Evolutionary conservation across 2,113 vertebrate species (phyloP).

Genomic region (Xiphorhynchus elegans): DNA sequence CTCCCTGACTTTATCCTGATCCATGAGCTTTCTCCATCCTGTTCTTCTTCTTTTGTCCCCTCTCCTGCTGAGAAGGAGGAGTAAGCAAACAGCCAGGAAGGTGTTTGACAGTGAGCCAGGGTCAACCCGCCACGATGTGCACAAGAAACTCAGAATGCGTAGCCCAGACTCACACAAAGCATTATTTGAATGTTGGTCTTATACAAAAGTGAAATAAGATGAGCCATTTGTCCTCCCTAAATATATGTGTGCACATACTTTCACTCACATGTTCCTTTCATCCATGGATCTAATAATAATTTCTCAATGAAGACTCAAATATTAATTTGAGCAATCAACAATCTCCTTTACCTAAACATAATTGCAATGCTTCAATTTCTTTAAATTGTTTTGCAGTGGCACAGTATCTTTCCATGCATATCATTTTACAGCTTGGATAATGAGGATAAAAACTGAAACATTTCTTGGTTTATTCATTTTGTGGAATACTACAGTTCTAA

Average conservation of each 20-base stretch:
- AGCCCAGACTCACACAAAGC: neutral
- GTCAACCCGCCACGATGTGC: rapidly evolving
- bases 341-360: neutral
- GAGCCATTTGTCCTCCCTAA: neutral
- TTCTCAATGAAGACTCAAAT: neutral
- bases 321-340: neutral
- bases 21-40: neutral
- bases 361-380: neutral
- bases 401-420: neutral
- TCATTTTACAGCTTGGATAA: neutral
- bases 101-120: neutral
- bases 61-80: neutral
- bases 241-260: rapidly evolving
- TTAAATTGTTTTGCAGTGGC: neutral
- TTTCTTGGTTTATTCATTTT: neutral
- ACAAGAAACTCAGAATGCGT: neutral
- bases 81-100: neutral
- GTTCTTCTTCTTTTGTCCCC: neutral
- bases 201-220: neutral
- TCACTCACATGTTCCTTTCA: neutral
- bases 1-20: neutral
- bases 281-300: neutral
- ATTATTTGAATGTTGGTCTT: neutral
- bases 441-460: neutral
- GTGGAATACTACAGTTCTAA: neutral